Conservation (phyloP, 2,113 vertebrate species). For the Eonycteris spelaea region DNA sequence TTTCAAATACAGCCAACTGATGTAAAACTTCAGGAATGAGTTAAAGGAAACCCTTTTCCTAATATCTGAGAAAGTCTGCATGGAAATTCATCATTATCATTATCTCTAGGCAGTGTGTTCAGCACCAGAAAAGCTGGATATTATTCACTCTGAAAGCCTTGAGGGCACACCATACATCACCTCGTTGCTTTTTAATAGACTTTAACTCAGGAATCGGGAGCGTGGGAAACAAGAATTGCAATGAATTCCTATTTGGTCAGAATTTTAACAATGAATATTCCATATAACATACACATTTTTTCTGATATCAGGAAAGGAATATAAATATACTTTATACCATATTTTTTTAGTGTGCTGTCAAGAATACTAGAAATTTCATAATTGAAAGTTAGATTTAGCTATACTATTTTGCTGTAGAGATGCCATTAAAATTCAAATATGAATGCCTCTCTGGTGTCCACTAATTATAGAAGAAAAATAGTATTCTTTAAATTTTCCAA, state of each 20-base stretch:
- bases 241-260: not conserved
- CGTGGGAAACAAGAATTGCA: constrained; percentile 17
- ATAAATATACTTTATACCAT: not conserved
- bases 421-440: not conserved
- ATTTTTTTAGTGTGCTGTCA: not conserved
- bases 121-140: constrained; percentile 70
- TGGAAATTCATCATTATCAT: constrained; percentile 80
- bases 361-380: not conserved
- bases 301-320: not conserved
- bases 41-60: constrained; percentile 68
- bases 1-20: constrained; percentile 63
- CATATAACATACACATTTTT: constrained; percentile 16
- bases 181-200: constrained; percentile 71
- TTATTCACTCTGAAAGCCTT: constrained; percentile 80
- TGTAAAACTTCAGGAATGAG: constrained; percentile 60
- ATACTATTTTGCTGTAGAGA: not conserved
- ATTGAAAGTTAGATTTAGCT: not conserved
- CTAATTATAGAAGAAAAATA: not conserved
- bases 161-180: constrained; percentile 71
- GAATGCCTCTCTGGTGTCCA: not conserved
- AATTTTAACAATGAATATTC: constrained; percentile 48
- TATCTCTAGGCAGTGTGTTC: constrained; percentile 72
- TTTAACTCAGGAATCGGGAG: constrained; percentile 47
- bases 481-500: not conserved
- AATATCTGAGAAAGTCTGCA: constrained; percentile 55